phyloP scores from a whole-genome alignment of 1,140 invertebrate genomes.

The Magallana gigas region DNA sequence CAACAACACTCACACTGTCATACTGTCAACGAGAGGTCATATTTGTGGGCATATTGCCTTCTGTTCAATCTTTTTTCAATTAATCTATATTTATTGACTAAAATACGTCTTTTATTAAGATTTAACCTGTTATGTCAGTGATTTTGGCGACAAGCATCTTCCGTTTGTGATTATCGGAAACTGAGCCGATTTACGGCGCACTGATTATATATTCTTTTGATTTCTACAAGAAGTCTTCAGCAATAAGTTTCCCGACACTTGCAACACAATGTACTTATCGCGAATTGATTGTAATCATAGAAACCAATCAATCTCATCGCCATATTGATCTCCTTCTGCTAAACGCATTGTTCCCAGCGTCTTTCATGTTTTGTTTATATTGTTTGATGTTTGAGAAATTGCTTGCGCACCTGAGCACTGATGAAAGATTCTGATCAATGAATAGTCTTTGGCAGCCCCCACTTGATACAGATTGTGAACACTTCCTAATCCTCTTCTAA shows the following conservation, averaged over 20 bases:
- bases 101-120: no score
- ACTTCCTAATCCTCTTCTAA: no score
- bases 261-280: slow-evolving; percentile 7
- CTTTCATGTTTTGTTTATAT: slow-evolving; percentile 23
- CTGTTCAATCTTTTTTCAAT: no score
- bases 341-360: slow-evolving; percentile 13
- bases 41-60: no score
- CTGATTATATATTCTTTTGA: slow-evolving; percentile 32
- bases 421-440: not conserved
- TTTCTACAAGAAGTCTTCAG: not conserved
- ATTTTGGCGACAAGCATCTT: no score
- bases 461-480: not conserved
- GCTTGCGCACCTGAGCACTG: not conserved
- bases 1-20: no score
- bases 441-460: not conserved
- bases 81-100: no score
- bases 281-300: slow-evolving; percentile 6
- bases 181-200: not conserved
- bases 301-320: not conserved
- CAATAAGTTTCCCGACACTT: not conserved
- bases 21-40: no score
- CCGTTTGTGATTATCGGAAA: no score
- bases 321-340: not conserved
- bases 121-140: no score
- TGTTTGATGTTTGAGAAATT: slow-evolving; percentile 3